Evolutionary conservation across 2,797 vertebrate genomes (phyloP), one percentile per base, ranked within the genome.

Genomic region (Cirrhinus mrigala): DNA sequence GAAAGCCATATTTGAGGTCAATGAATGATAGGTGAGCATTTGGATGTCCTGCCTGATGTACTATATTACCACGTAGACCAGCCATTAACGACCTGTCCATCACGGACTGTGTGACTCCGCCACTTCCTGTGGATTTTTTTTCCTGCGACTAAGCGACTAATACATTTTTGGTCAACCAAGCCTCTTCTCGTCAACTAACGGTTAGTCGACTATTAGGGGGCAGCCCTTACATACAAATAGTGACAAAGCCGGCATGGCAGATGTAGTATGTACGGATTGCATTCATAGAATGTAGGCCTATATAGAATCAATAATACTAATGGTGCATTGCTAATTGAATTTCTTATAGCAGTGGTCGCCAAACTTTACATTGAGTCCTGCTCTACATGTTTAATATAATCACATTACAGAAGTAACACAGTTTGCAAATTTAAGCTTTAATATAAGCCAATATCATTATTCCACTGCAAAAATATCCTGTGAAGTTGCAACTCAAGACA

Each of bases 401-500:
- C n/a, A 27, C 12, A 10, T 37, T 37, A 68, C 33, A 37, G 7
- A 37, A 37, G 16, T 33, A 16, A 22, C 29, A n/a, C 20, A 71
- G 69, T 50, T 48, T 18, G 27, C 44, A 64, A 64, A 29, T 29
- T 15, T 29, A 20, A 48, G 10, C 56, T 46, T 22, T 46, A 3
- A 44, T 62, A 6, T 46, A 15, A 44, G 14, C 8, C 24, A 15
- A 54, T 56, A 16, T 44, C 20, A 81, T 81, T 81, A 81, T 44
- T 81, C 37, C 66, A 82, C 50, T 16, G 1, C 48, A 18, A 14
- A 81, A 58, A 40, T 50, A 81, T 82, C 24, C 20, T 37, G 6
- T 52, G 29, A 80, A 44, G 79, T 77, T 74, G 50, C n/a, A 79
- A 20, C n/a, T 70, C 52, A n/a, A 69, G 68, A 40, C 27, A 27